A percentile compares a stretch with the other conserved stretches of the same genome.
Evolutionary conservation across 2,113 vertebrate genomes (phyloP).

Genomic region (Propithecus coquereli): DNA sequence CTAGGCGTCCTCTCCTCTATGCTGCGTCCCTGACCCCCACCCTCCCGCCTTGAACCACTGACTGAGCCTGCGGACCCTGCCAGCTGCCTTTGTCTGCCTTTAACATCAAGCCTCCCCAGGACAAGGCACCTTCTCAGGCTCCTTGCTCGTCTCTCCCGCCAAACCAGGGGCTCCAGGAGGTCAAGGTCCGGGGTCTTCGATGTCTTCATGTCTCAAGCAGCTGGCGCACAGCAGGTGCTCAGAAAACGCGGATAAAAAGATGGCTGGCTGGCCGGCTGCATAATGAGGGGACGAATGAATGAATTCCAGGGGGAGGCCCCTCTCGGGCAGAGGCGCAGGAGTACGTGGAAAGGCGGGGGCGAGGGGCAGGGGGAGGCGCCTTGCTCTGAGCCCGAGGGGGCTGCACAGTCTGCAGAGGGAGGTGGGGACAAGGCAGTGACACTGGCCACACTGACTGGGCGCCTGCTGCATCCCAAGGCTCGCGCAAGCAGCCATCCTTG

Average conservation of each 20-base stretch:
- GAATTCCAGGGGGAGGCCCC: background rate
- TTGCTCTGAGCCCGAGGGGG: accelerated
- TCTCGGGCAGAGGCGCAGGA: background rate
- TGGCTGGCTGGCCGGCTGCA: background rate
- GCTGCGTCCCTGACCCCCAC: accelerated
- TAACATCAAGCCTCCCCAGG: accelerated
- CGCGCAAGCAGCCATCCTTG: accelerated
- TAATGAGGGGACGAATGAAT: background rate
- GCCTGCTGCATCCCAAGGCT: accelerated
- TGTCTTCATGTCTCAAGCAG: background rate
- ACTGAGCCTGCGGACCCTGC: accelerated
- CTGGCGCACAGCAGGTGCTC: conserved; percentile 10
- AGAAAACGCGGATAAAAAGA: background rate
- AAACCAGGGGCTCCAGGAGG: background rate
- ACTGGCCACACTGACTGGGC: accelerated
- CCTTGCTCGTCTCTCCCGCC: background rate
- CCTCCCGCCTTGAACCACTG: accelerated
- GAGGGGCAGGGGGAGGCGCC: background rate
- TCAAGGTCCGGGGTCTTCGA: background rate
- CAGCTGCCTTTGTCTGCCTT: no score
- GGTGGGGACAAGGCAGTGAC: background rate
- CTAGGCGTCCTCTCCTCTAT: accelerated
- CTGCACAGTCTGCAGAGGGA: background rate
- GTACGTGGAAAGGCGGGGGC: no score
- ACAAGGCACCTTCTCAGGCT: background rate